Evolutionary conservation across 2,797 vertebrate genomes (phyloP).

Genomic region (Dicrostonyx torquatus): DNA sequence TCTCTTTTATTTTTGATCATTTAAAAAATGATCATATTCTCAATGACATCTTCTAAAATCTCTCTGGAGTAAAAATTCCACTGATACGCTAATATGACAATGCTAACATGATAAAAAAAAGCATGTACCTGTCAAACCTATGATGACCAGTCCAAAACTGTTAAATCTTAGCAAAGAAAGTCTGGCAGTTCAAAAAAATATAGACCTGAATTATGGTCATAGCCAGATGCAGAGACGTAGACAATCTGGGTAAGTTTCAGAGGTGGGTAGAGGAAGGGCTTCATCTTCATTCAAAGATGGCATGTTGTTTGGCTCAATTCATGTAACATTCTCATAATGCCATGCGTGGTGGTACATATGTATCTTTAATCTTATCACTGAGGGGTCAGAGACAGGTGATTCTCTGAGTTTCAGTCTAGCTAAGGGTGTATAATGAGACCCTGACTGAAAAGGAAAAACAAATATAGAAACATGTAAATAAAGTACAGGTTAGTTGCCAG

Average conservation of each 20-base stretch:
- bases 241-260: background rate
- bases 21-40: slow-evolving; percentile 3
- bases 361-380: background rate
- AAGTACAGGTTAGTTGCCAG: background rate
- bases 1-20: background rate
- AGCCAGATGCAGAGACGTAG: background rate
- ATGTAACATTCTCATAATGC: background rate
- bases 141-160: background rate
- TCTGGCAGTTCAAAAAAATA: background rate
- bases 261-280: background rate
- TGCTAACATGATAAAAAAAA: background rate
- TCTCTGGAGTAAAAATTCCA: background rate
- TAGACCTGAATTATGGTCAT: background rate
- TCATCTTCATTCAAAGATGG: background rate
- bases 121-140: background rate
- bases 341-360: background rate
- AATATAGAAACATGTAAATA: background rate
- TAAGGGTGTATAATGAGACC: background rate
- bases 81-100: background rate
- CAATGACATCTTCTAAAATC: background rate
- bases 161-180: background rate
- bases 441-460: background rate
- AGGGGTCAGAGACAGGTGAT: background rate
- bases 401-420: background rate
- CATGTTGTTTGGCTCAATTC: background rate